phyloP scores from a whole-genome alignment of 2,113 vertebrate genomes.

The Clarias magur region DNA sequence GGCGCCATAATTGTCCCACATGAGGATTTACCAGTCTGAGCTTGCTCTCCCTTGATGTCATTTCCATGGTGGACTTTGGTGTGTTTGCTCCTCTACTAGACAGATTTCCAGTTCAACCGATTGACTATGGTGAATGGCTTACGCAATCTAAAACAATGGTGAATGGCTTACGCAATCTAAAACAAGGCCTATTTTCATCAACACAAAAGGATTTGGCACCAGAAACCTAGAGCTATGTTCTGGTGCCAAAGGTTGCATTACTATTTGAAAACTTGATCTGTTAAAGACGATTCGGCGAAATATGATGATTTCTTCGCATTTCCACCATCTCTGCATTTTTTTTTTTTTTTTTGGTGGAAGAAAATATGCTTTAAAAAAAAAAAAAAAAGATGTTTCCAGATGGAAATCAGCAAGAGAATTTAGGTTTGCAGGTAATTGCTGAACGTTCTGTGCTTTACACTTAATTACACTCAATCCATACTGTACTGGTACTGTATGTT shows the following conservation, averaged over 20 bases:
- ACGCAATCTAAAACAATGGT: background rate
- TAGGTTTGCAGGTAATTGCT: background rate
- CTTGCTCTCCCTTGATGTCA: conserved; percentile 59
- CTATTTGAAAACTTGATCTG: background rate
- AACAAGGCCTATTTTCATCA: background rate
- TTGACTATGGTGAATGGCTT: background rate
- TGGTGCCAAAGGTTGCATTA: background rate
- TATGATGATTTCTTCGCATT: background rate
- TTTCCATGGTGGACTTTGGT: conserved; percentile 48
- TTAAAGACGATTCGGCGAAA: background rate
- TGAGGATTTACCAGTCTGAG: conserved; percentile 51
- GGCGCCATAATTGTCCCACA: conserved; percentile 12
- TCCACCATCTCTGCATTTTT: background rate
- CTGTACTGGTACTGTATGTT: background rate
- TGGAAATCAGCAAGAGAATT: background rate
- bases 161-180: background rate
- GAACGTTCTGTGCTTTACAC: background rate
- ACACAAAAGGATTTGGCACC: too few relatives aligned
- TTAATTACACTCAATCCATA: background rate
- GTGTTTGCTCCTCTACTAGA: background rate
- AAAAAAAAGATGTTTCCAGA: background rate
- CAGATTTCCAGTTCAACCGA: conserved; percentile 2
- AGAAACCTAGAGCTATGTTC: too few relatives aligned
- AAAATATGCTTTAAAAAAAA: conserved; percentile 9
- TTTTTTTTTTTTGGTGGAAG: background rate